Conservation (phyloP, 2,797 vertebrate genomes). For the Chelon labrosus region DNA sequence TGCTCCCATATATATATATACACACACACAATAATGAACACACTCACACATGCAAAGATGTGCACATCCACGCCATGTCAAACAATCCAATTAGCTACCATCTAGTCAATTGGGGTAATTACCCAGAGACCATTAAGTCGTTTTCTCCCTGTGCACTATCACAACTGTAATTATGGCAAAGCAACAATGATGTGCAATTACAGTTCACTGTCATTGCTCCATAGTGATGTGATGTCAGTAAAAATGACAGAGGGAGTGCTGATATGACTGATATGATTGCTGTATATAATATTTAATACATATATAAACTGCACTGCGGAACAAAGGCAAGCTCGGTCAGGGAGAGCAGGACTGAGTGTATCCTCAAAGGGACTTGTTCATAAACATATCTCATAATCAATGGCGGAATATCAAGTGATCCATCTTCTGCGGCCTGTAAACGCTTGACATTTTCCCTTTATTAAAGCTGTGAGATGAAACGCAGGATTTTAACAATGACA, state of each 20-base stretch:
- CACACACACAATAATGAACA: background rate
- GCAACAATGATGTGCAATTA: slow-evolving; percentile 72
- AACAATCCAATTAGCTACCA: slow-evolving; percentile 75
- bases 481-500: slow-evolving; percentile 71
- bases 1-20: slow-evolving; percentile 3
- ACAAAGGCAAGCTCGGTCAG: slow-evolving; percentile 12
- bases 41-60: slow-evolving; percentile 15
- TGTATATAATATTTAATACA: slow-evolving; percentile 29
- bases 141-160: slow-evolving; percentile 69
- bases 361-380: slow-evolving; percentile 36
- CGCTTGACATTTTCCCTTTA: slow-evolving; percentile 77
- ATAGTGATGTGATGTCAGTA: slow-evolving; percentile 33
- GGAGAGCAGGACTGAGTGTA: slow-evolving; percentile 3
- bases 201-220: slow-evolving; percentile 43
- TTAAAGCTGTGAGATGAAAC: slow-evolving; percentile 74
- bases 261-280: slow-evolving; percentile 21
- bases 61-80: slow-evolving; percentile 58
- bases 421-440: slow-evolving; percentile 72
- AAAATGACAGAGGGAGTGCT: slow-evolving; percentile 36
- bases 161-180: slow-evolving; percentile 76
- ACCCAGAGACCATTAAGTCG: slow-evolving; percentile 70
- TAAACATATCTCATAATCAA: slow-evolving; percentile 77
- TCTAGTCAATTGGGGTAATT: slow-evolving; percentile 79
- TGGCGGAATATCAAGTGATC: slow-evolving; percentile 74
- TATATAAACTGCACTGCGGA: slow-evolving; percentile 16